Percentiles rank a stretch among this genome's conserved stretches.
Conservation (phyloP, 2,888 invertebrate genomes). For the Periphyllus acericola region DNA sequence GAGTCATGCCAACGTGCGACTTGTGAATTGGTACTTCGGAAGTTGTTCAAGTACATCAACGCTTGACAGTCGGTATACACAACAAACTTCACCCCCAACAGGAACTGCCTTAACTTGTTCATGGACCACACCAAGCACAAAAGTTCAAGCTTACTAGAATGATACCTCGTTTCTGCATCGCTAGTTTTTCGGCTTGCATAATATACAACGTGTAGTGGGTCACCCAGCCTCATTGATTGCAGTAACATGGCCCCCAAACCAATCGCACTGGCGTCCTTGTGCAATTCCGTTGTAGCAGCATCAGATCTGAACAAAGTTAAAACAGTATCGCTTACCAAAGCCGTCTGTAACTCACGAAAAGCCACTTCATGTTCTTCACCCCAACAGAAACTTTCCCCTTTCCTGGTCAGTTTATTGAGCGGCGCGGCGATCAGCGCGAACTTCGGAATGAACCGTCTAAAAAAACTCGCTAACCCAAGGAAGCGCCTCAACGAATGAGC, state of each 20-base stretch:
- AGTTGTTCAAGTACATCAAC: constrained; percentile 63
- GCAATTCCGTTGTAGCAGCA: constrained; percentile 46
- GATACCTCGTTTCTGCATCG: constrained; percentile 57
- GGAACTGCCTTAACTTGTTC: constrained; percentile 60
- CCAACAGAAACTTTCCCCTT: neutral
- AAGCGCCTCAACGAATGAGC: too few species aligned
- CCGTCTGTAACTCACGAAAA: constrained; percentile 52
- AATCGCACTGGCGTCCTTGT: constrained; percentile 63
- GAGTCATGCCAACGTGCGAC: too few species aligned
- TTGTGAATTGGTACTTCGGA: constrained; percentile 64
- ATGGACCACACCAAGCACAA: constrained; percentile 54
- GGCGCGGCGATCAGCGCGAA: too few species aligned
- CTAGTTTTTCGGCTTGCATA: constrained; percentile 64
- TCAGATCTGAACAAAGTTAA: constrained; percentile 65
- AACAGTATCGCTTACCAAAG: constrained; percentile 63
- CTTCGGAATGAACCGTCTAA: too few species aligned
- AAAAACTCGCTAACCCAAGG: too few species aligned
- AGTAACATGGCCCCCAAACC: constrained; percentile 64
- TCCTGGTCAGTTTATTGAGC: too few species aligned
- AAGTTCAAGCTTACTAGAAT: constrained; percentile 65
- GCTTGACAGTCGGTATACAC: too few species aligned
- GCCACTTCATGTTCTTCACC: too few species aligned
- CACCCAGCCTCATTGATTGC: constrained; percentile 60
- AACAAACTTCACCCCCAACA: constrained; percentile 64
- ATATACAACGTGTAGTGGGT: constrained; percentile 63